Conservation (phyloP, 2,797 vertebrate species). For the Microctenopoma steveboyesi region DNA sequence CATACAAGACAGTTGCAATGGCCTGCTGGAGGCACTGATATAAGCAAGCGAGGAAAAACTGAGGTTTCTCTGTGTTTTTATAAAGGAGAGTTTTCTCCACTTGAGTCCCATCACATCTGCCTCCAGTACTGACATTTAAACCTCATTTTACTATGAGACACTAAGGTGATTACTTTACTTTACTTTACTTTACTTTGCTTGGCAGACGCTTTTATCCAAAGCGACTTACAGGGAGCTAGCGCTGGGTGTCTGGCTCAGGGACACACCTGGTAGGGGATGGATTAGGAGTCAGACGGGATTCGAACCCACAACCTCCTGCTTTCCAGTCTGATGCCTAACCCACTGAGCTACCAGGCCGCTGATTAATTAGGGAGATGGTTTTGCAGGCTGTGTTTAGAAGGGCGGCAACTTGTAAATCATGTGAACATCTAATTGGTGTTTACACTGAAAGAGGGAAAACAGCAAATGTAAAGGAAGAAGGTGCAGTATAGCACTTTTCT, state of each 20-base stretch:
- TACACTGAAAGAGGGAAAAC: slow-evolving; percentile 37
- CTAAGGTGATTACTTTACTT: too few species aligned
- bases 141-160: slow-evolving; percentile 32
- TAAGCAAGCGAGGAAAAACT: not conserved
- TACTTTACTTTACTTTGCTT: too few species aligned
- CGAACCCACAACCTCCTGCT: too few species aligned
- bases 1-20: slow-evolving; percentile 49
- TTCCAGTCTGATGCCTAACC: too few species aligned
- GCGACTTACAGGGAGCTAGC: too few species aligned
- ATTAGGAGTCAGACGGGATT: too few species aligned
- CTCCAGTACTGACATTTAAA: slow-evolving; percentile 14
- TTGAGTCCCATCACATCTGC: slow-evolving; percentile 20
- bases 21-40: slow-evolving; percentile 43
- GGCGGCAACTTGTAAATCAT: slow-evolving; percentile 63
- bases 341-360: too few species aligned
- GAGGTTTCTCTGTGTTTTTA: slow-evolving; percentile 9
- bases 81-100: slow-evolving; percentile 8
- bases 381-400: slow-evolving; percentile 25
- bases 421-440: slow-evolving; percentile 65
- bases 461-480: slow-evolving; percentile 27
- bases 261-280: too few species aligned
- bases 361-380: slow-evolving; percentile 57
- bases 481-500: slow-evolving; percentile 8
- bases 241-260: too few species aligned
- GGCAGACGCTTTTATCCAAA: too few species aligned